Evolutionary conservation across 2,113 vertebrate genomes (phyloP).

Genomic region (Sakesphorus luctuosus): DNA sequence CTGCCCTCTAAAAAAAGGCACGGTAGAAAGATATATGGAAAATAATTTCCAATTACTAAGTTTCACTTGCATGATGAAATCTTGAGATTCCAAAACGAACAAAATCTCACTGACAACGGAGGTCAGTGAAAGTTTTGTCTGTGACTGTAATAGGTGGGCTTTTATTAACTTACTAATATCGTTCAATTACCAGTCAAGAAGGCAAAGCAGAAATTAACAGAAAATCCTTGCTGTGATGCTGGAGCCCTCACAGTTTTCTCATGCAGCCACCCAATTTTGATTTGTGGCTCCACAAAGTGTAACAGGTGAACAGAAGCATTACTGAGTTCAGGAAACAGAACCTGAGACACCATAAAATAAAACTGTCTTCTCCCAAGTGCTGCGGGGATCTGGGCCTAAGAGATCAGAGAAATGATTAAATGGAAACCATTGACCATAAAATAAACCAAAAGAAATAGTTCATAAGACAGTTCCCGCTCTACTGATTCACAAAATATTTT

Average conservation of each 20-base stretch:
- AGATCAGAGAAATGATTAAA: not conserved
- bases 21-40: not conserved
- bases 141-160: not conserved
- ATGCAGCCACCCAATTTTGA: not conserved
- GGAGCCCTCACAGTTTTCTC: not conserved
- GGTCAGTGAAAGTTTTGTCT: not conserved
- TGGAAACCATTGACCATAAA: not conserved
- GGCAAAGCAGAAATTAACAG: not conserved
- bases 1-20: not conserved
- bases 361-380: not conserved
- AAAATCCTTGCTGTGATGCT: not conserved
- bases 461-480: not conserved
- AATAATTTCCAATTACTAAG: not conserved
- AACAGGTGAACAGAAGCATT: not conserved
- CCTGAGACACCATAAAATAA: not conserved
- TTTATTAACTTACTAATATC: not conserved
- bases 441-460: not conserved
- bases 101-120: not conserved
- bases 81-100: not conserved
- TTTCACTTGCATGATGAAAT: not conserved
- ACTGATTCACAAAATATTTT: constrained; percentile 50
- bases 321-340: not conserved
- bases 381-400: not conserved
- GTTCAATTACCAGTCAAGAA: not conserved
- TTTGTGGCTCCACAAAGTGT: not conserved